Base-by-base conservation (phyloP, 2,113 vertebrate genomes). In the Psophia crepitans region DNA sequence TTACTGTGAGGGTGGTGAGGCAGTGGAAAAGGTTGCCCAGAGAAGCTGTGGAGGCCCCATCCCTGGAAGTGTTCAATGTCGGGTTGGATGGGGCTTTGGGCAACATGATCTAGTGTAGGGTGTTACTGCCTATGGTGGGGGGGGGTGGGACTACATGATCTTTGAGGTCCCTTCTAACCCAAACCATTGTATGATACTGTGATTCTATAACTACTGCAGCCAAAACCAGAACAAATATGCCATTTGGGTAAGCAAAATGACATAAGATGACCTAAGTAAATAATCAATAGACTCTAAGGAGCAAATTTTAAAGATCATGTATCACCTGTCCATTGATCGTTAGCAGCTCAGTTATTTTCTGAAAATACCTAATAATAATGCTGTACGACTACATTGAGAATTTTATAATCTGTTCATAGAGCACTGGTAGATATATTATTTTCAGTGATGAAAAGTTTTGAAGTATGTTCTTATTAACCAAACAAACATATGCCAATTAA, bases 341-440 rank as follows among this genome's bases (percentile, higher is more conserved):
- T 64, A 73, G 4, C 12, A 87, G 22, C 6, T 12, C 28, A 69
- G 20, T 30, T 85, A 46, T 79, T 91, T 91, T 83, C 70, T 70
- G 37, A 83, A 90, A 80, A 46, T 11, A 65, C 1, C 14, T 76
- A 14, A 76, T 93, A 76, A 65, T 48, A 61, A 37, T 73, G 30
- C 1, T 2, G 1, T 53, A 35, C 41, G 35, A 21, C 53, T 81
- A 14, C 2, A 4, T 8, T 7, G 1, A 73, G 14, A 84, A 73
- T 83, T 92, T 86, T 8, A 65, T 43, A 32, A 56, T 51, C 11
- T 83, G 1, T 53, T 88, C 11, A n/a, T 39, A 76, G 8, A 56
- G 5, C 12, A 56, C 11, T 20, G 12, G 3, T 28, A 90, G 15
- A 56, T 30, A n/a, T 3, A 61, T 26, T 70, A n/a, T 79, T 87